phyloP scores from a whole-genome alignment of 37 sponge, comb jelly and placozoan species.

The Tethya wilhelma region DNA sequence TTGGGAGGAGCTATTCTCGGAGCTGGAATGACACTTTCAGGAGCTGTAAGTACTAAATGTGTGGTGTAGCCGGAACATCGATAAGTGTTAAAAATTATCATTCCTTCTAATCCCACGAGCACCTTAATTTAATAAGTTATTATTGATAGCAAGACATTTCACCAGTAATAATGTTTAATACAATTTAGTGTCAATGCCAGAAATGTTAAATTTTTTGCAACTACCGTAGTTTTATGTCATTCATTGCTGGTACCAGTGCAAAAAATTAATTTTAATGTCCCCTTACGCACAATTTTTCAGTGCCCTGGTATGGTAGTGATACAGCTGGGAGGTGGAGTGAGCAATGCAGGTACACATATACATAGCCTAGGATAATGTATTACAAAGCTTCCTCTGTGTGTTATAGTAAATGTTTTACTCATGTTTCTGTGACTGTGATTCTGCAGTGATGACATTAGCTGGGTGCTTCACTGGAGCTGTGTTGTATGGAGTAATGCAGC shows the following conservation, averaged over 20 bases:
- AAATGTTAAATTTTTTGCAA: too few species aligned
- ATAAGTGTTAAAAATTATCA: too few species aligned
- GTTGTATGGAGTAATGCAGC: slow-evolving; percentile 56
- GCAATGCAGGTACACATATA: slow-evolving; percentile 36
- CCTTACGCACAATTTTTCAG: too few species aligned
- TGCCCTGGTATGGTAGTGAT: slow-evolving; percentile 80
- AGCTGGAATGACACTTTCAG: slow-evolving; percentile 74
- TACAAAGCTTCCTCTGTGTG: too few species aligned
- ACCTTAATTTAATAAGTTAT: too few species aligned
- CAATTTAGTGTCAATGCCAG: neutral
- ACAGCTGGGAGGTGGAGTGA: slow-evolving; percentile 60
- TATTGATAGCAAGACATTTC: neutral
- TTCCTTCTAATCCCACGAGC: too few species aligned
- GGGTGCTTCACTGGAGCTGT: slow-evolving; percentile 66
- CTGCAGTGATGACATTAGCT: slow-evolving; percentile 41
- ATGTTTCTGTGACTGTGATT: neutral
- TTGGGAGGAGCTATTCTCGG: slow-evolving; percentile 72
- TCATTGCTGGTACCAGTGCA: too few species aligned
- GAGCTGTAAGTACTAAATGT: slow-evolving; percentile 77
- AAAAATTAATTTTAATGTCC: too few species aligned
- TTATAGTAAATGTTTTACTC: neutral
- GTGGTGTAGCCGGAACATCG: too few species aligned
- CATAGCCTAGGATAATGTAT: neutral
- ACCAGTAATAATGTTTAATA: neutral
- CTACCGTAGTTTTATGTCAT: too few species aligned